Conservation (phyloP, 1,140 invertebrate species). For the Helicoverpa armigera region DNA sequence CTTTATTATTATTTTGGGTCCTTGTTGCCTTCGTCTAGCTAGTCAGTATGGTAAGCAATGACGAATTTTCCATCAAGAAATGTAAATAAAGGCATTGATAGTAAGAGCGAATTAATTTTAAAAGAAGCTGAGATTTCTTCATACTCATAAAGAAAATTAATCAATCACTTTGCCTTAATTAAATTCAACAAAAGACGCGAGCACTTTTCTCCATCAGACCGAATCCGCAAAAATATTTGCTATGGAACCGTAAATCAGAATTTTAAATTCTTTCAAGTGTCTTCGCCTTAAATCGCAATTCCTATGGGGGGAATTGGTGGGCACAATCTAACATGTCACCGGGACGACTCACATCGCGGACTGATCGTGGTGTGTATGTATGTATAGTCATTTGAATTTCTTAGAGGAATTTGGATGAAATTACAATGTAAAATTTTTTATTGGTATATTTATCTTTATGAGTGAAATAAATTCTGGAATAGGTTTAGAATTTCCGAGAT, state of each 20-base stretch:
- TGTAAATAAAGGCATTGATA: too few species aligned
- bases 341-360: slow-evolving; percentile 16
- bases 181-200: not conserved
- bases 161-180: not conserved
- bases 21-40: too few species aligned
- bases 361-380: not conserved
- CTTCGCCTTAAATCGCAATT: slow-evolving; percentile 32
- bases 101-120: too few species aligned
- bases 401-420: not conserved
- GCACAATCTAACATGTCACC: slow-evolving; percentile 27
- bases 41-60: too few species aligned
- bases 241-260: not conserved
- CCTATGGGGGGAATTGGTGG: slow-evolving; percentile 28
- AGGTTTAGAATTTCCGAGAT: not conserved
- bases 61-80: too few species aligned
- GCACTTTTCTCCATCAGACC: not conserved
- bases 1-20: too few species aligned
- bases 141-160: too few species aligned
- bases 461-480: not conserved
- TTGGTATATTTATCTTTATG: not conserved
- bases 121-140: too few species aligned
- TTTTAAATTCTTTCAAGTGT: not conserved
- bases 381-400: slow-evolving; percentile 4
- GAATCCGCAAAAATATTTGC: slow-evolving; percentile 1
- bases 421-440: not conserved